Evolutionary conservation across 2,888 invertebrate genomes (phyloP), one percentile per base, ranked within the genome.

Genomic region (Oscheius myriophilus): DNA sequence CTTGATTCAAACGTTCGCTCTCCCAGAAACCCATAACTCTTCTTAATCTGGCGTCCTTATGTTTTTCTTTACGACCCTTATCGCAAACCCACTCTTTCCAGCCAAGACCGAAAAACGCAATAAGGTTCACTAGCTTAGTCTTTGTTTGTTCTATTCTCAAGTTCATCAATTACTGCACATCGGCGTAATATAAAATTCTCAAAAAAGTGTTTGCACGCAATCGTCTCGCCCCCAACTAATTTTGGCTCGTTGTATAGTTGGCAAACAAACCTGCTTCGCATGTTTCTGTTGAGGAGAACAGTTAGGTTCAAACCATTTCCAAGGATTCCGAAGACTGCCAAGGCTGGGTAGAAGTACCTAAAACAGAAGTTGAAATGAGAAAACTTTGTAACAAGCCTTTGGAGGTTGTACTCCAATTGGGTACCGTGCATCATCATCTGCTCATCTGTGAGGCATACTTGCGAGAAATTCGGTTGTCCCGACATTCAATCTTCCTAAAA

Each of bases 281-380:
- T 81, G 51, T 64, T 78, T 57, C 69, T 68, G 62, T 86, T 86
- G 41, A 85, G 65, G 12, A 85, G 69, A 1, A 85, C 85, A 16
- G 85, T 85, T 45, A 85, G 66, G 55, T 85, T 85, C 45, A 85
- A 75, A 23, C 73, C 70, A 57, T 85, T 85, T 61, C 85, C 85
- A 49, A 85, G 68, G 54, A 85, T 86, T 11, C 85, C 85, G 68
- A 86, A 84, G 21, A 83, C 69, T 33, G 80, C 82, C 9, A 85
- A 61, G 45, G 78, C 73, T 49, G 85, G 85, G 65, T 85, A 85
- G 57, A 85, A 71, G 66, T 84, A 85, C 43, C 85, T 80, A 69
- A 42, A 80, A 62, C 18, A 26, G 18, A 26, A 4, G 41, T 54
- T 59, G 9, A 33, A 33, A 33, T 3, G 33, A 33, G 9, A 33